Evolutionary conservation across 2,113 vertebrate genomes (phyloP), one percentile per base, ranked within the genome.

Genomic region (Scomber japonicus): DNA sequence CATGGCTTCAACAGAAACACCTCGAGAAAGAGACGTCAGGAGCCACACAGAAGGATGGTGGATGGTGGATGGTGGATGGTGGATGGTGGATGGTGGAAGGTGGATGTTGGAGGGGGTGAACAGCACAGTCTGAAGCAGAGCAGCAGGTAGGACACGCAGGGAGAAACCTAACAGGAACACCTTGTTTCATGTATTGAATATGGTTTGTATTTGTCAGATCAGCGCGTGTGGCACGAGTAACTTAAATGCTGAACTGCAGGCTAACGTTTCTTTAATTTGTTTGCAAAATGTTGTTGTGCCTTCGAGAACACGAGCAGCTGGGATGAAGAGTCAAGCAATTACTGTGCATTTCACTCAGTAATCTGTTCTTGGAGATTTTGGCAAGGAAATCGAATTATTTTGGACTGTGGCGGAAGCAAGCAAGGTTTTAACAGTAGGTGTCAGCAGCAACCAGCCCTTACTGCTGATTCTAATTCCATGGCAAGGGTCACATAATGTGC

Each of bases 401-500:
- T 0, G 6, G 15, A 31, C 69, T 40, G 49, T 17, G 6, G 70
- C 49, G 21, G 62, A 80, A 61, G 21, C 59, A 74, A 45, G 48
- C 9, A 19, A 64, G 71, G 62, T 71, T 82, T 75, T 50, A 75
- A 75, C 80, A 62, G 84, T 21, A 0, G 75, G 72, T 11, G 53
- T 83, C 79, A 77, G 62, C 80, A 78, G 72, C 45, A 78, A 69
- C 50, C 67, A 46, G 46, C 44, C 54, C 14, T 46, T 19, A 14
- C 80, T 62, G 51, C 80, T 55, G 71, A 71, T 54, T 78, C 49
- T 57, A 56, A 87, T 78, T 84, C 86, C 82, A 68, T 19, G 2
- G 31, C 59, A 57, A 76, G 71, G 84, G 83, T 90, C 86, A 91
- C 50, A 83, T 63, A 56, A 63, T 70, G 50, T 62, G 67, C 24